Conservation (phyloP, 64 coral and sea anemone genomes). For the Pocillopora damicornis region DNA sequence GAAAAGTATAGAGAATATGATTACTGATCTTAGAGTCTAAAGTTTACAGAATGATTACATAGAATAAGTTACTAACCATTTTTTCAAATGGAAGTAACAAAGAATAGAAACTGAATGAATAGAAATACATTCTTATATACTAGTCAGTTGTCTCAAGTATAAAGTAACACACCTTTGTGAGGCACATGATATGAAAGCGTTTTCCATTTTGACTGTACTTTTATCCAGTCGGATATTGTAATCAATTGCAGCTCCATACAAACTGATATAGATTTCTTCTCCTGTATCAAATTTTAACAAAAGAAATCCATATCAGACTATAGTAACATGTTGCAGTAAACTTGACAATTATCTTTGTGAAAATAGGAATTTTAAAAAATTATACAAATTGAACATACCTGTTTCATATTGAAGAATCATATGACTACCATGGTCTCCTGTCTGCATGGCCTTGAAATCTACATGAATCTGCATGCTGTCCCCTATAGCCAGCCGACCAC, state of each 20-base stretch:
- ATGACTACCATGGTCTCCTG: constrained; percentile 79
- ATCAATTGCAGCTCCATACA: constrained; percentile 93
- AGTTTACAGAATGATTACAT: too few species aligned
- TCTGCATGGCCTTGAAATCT: constrained; percentile 80
- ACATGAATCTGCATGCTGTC: constrained; percentile 95
- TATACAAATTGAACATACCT: constrained; percentile 40
- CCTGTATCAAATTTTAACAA: constrained; percentile 38
- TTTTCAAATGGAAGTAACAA: too few species aligned
- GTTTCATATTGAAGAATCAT: constrained; percentile 98
- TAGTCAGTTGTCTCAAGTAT: neutral
- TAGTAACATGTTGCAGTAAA: neutral
- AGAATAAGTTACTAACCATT: too few species aligned
- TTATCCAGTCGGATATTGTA: constrained; percentile 96
- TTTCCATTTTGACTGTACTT: constrained; percentile 95
- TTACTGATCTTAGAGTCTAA: too few species aligned
- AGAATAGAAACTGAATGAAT: too few species aligned
- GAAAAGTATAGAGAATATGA: too few species aligned
- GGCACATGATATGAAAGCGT: constrained; percentile 95
- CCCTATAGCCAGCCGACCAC: constrained; percentile 78
- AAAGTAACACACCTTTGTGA: constrained; percentile 64
- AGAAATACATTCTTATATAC: neutral
- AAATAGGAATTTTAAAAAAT: neutral
- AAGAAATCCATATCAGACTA: neutral
- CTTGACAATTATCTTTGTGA: neutral
- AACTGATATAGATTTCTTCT: constrained; percentile 82